Evolutionary conservation across 2,888 invertebrate species (phyloP).

Genomic region (Cinara cedri): DNA sequence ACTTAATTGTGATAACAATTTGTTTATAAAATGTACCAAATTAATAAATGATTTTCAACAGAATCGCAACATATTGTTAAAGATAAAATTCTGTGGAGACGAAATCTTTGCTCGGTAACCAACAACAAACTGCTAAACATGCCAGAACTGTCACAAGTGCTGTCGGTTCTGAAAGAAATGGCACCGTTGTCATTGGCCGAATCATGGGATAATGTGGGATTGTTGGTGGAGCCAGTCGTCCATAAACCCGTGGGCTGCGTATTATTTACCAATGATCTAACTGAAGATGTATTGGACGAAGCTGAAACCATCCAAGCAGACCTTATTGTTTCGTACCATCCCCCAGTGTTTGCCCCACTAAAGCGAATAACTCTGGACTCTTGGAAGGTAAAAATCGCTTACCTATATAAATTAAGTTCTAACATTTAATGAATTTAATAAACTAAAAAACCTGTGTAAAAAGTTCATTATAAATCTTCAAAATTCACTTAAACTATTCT

Average conservation of each 20-base stretch:
- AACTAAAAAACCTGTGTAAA: too few relatives aligned
- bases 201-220: constrained; percentile 93
- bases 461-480: too few relatives aligned
- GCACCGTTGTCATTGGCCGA: constrained; percentile 77
- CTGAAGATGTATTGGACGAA: constrained; percentile 84
- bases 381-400: constrained; percentile 71
- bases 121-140: not conserved
- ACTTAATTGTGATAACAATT: too few relatives aligned
- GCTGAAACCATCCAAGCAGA: constrained; percentile 73
- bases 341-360: constrained; percentile 87
- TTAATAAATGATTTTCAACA: not conserved
- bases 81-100: not conserved
- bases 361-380: constrained; percentile 72
- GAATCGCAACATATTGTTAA: not conserved
- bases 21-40: too few relatives aligned
- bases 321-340: constrained; percentile 92
- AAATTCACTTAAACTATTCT: too few relatives aligned
- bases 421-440: too few relatives aligned
- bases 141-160: constrained; percentile 1
- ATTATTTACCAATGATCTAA: constrained; percentile 90
- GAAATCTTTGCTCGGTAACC: too few relatives aligned
- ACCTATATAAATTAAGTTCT: too few relatives aligned
- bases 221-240: constrained; percentile 79
- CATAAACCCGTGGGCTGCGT: constrained; percentile 70
- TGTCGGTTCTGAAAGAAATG: constrained; percentile 68